Evolutionary conservation across 1,140 invertebrate species (phyloP).

Genomic region (Dufourea novaeangliae): DNA sequence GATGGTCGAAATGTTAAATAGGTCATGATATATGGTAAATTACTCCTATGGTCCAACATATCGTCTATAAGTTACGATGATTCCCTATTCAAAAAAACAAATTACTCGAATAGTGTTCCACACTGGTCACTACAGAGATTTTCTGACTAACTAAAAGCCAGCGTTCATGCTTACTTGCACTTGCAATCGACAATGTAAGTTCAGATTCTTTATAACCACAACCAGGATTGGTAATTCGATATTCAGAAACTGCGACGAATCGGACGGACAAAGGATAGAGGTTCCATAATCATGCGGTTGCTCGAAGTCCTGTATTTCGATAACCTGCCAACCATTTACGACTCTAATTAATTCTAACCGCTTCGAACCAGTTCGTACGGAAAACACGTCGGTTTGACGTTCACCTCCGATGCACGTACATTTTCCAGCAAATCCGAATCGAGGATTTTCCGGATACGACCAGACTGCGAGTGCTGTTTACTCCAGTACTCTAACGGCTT

Average conservation of each 20-base stretch:
- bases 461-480: constrained; percentile 64
- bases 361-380: neutral
- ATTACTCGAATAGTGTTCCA: no score
- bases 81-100: no score
- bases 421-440: constrained; percentile 70
- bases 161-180: constrained; percentile 59
- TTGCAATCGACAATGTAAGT: constrained; percentile 58
- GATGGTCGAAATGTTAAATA: no score
- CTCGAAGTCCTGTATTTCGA: constrained; percentile 70
- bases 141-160: neutral
- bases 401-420: constrained; percentile 40
- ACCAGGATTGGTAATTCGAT: constrained; percentile 68
- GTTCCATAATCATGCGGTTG: constrained; percentile 59
- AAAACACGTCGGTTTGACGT: no score
- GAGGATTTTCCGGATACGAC: constrained; percentile 60
- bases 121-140: no score
- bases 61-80: no score
- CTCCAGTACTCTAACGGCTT: constrained; percentile 72
- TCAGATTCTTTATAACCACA: constrained; percentile 67
- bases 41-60: no score
- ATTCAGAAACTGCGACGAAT: constrained; percentile 58
- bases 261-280: constrained; percentile 65
- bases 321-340: constrained; percentile 56
- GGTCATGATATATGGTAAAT: no score
- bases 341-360: neutral